Conservation (phyloP, 2,113 vertebrate species). For the Tyrannus savana region DNA sequence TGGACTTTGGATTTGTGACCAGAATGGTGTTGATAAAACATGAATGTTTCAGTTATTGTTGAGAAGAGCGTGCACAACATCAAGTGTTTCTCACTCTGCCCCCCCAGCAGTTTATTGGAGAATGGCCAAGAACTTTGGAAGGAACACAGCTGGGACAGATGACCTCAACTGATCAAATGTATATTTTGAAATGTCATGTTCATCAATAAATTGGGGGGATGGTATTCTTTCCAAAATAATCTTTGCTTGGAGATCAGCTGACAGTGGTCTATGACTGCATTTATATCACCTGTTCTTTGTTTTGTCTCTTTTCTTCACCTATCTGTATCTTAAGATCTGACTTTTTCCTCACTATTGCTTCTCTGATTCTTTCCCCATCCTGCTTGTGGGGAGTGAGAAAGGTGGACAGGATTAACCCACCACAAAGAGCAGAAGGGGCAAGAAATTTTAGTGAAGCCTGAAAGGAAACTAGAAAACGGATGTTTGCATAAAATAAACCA, state of each 20-base stretch:
- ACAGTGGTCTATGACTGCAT: not conserved
- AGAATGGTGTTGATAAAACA: not conserved
- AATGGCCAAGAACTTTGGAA: not conserved
- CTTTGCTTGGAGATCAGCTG: not conserved
- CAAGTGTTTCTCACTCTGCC: not conserved
- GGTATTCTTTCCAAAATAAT: not conserved
- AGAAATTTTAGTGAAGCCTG: not conserved
- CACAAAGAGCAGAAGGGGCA: not conserved
- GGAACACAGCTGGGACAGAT: not conserved
- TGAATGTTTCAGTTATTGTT: not conserved
- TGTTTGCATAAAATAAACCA: not conserved
- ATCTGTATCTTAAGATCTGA: not conserved
- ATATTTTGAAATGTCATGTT: not conserved
- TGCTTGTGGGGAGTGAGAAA: not conserved
- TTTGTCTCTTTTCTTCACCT: not conserved
- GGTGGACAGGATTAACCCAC: not conserved
- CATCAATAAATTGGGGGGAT: not conserved
- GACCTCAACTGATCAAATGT: not conserved
- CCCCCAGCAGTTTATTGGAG: rapidly evolving
- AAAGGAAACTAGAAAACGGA: not conserved
- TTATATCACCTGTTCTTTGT: not conserved
- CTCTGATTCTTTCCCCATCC: not conserved
- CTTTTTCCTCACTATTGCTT: not conserved
- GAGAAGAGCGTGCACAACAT: not conserved
- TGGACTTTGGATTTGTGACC: not conserved